A percentile compares a stretch with the other conserved stretches of the same genome.
Conservation (phyloP, 2,888 invertebrate species). For the Malthinus seriepunctatus region DNA sequence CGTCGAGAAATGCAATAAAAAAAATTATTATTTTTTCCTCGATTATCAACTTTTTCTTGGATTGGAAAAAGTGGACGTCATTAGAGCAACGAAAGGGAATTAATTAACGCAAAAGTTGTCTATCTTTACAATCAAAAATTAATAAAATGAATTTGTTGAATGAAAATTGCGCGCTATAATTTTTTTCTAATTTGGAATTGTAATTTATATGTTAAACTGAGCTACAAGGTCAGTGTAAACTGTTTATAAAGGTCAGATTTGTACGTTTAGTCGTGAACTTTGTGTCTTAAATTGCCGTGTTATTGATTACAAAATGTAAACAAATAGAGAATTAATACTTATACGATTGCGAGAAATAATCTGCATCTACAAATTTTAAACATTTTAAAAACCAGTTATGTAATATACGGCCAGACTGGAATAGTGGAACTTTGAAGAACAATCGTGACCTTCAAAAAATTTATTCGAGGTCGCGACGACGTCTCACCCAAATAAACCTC, state of each 20-base stretch:
- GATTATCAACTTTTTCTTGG: too few species aligned
- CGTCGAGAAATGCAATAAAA: too few species aligned
- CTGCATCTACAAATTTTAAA: background rate
- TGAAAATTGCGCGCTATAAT: conserved; percentile 16
- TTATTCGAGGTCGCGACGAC: too few species aligned
- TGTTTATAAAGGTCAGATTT: conserved; percentile 25
- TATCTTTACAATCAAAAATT: too few species aligned
- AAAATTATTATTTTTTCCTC: too few species aligned
- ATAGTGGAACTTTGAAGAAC: too few species aligned
- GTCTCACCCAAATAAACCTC: too few species aligned
- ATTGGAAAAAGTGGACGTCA: too few species aligned
- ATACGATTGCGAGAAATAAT: conserved; percentile 1
- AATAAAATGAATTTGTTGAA: background rate
- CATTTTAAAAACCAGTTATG: background rate
- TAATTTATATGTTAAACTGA: conserved; percentile 17
- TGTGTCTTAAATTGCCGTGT: conserved; percentile 15
- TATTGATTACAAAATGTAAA: conserved; percentile 17
- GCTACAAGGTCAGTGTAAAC: conserved; percentile 20
- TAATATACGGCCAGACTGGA: too few species aligned
- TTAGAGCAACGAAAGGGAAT: too few species aligned
- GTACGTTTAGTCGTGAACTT: conserved; percentile 16
- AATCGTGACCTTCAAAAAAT: too few species aligned
- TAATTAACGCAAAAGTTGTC: too few species aligned
- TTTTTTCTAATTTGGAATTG: conserved; percentile 12
- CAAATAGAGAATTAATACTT: conserved; percentile 1